phyloP scores from a whole-genome alignment of 2,113 vertebrate genomes.

The Gymnobelideus leadbeateri region DNA sequence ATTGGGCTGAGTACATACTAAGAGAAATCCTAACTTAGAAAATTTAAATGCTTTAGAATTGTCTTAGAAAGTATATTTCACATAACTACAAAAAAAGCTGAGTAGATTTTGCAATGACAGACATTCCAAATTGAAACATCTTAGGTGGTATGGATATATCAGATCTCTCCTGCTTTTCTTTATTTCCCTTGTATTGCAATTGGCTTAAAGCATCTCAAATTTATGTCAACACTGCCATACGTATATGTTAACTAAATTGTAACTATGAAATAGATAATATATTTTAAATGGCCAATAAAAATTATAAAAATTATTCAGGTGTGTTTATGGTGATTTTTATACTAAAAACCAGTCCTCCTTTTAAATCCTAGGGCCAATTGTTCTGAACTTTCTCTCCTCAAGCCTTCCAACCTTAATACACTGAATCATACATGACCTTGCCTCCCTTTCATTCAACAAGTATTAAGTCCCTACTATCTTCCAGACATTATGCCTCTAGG shows the following conservation, averaged over 20 bases:
- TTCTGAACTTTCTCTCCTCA: background rate
- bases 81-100: conserved; percentile 37
- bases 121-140: conserved; percentile 83
- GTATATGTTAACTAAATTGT: conserved; percentile 88
- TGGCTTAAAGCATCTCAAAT: conserved; percentile 81
- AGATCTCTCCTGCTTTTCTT: conserved; percentile 77
- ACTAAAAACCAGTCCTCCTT: background rate
- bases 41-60: conserved; percentile 58
- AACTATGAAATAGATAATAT: conserved; percentile 84
- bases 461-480: background rate
- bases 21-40: conserved; percentile 67
- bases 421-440: background rate
- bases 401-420: background rate
- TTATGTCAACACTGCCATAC: conserved; percentile 87
- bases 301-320: conserved; percentile 80
- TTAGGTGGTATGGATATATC: conserved; percentile 82
- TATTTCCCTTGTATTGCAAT: conserved; percentile 79
- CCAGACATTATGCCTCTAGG: background rate
- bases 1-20: conserved; percentile 75
- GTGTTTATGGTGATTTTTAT: rapidly evolving
- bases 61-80: conserved; percentile 58
- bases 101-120: conserved; percentile 67
- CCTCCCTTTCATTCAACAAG: background rate
- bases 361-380: background rate
- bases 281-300: conserved; percentile 92